Base-by-base conservation (phyloP, 53 echinoderm and acorn worm species). In the Hippasteria phrygiana region DNA sequence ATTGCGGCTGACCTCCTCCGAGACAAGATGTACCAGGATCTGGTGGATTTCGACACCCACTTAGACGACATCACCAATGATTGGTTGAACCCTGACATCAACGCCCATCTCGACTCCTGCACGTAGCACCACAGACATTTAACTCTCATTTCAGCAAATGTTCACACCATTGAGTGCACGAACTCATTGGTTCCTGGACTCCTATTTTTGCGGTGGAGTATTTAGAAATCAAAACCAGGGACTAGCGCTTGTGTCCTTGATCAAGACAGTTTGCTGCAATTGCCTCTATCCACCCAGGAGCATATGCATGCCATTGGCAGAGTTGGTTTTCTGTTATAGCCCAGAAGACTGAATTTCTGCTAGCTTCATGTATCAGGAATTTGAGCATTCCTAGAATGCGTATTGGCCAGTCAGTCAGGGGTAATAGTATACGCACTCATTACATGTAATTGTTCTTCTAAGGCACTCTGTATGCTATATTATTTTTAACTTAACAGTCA, bases 1-100 rank as follows among this genome's bases (percentile, higher is more conserved):
- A 73, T 88, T 17, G 83, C 93, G 27, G 88, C 92, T 9, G 89
- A 93, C 16, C 88, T 97, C 1, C 79, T 97, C 42, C 80, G 88
- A 56, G 87, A 89, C 4, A 95, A 90, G 62, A 80, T 81, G 5
- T 88, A 92, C 42, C 87, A 87, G 55, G 87, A 91, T 20, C 78
- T 97, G 17, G 78, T 95, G 17, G 98, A 97, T 53, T 97, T 95
- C 88, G 98, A 97, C 83, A 83, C 62, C 40, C 98, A 97, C 74
- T 50, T 97, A 5, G 95, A 95, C 55, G 98, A 97, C 46, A 97
- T 97, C 73, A 94, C 94, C 36, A 80, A 76, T 45, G 95, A 95
- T 47, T 97, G 98, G 98, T 88, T 90, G 37, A 97, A 97, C 79
- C 88, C 62, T 51, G 91, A 91, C 33, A 81, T 97, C 14, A 95